Evolutionary conservation across 2,888 invertebrate genomes (phyloP), one percentile per base, ranked within the genome.

Genomic region (Morpho deidamia): DNA sequence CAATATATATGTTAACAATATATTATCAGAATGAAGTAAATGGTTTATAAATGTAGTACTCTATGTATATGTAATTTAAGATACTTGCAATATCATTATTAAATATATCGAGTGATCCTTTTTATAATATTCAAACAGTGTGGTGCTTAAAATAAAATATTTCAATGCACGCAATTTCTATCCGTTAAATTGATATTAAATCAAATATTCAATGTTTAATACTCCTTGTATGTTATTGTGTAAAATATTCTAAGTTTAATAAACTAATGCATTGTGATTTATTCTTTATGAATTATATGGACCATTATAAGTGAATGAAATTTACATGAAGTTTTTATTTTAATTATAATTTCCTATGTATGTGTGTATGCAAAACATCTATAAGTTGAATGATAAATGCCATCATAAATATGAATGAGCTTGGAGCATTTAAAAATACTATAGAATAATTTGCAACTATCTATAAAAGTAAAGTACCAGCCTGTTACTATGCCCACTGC

Each of bases 211-310:
- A 70, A 68, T 65, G 63, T 71, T 71, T 54, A 76, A 78, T 84
- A 82, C 78, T 82, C 80, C 71, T 61, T 74, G 69, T 77, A 70
- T 76, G 73, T 77, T 75, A 72, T 69, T 65, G 65, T 78, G 72
- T 78, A 78, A 66, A 60, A 58, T 66, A 43, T 43, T 50, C 12
- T 68, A 75, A 55, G 55, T 62, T 45, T 70, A 69, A 67, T 67
- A 72, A 77, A 80, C 71, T 79, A 83, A 79, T 80, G 72, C 78
- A 85, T 81, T 86, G 87, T 86, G 87, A 86, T 86, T 84, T 83
- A 83, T 76, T 79, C 81, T 83, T 74, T 82, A 80, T 83, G 77
- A 81, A 83, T 82, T 83, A 83, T 80, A 86, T 82, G 86, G 87
- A 86, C 86, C 86, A 87, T 84, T 83, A 78, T 80, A 81, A 78